phyloP scores from a whole-genome alignment of 2,797 vertebrate genomes.

The Bovichtus variegatus region DNA sequence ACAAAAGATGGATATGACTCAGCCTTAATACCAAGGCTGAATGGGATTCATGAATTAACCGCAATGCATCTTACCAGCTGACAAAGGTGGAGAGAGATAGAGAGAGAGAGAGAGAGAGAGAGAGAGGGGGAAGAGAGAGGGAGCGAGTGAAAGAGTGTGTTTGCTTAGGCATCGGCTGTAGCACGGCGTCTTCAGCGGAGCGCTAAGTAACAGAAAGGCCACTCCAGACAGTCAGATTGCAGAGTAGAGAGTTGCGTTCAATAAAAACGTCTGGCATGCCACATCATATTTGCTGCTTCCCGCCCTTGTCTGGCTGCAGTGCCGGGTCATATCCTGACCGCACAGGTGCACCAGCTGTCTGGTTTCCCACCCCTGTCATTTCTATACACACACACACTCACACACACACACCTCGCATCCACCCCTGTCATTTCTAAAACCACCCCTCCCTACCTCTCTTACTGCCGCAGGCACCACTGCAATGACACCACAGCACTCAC shows the following conservation, averaged over 20 bases:
- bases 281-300: constrained; percentile 69
- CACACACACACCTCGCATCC: constrained; percentile 39
- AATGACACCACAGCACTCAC: constrained; percentile 66
- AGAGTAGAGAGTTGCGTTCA: constrained; percentile 60
- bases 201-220: constrained; percentile 58
- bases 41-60: constrained; percentile 71
- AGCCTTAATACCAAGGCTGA: constrained; percentile 59
- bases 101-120: background rate
- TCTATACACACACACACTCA: constrained; percentile 49
- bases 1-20: constrained; percentile 73
- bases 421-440: constrained; percentile 63
- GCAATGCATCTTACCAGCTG: constrained; percentile 68
- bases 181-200: constrained; percentile 52
- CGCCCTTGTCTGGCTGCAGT: constrained; percentile 74
- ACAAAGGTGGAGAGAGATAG: constrained; percentile 46
- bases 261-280: constrained; percentile 71
- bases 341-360: constrained; percentile 79
- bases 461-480: constrained; percentile 77
- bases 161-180: constrained; percentile 44
- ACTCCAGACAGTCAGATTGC: constrained; percentile 70
- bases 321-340: constrained; percentile 77
- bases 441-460: constrained; percentile 57
- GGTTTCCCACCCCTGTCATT: constrained; percentile 64
- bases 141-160: constrained; percentile 18
- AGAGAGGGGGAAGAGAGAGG: background rate